These are phyloP conservation scores for Poecile montanus DNA, from an alignment of 2,797 vertebrate genomes.

Conservation along the genomic window DNA sequence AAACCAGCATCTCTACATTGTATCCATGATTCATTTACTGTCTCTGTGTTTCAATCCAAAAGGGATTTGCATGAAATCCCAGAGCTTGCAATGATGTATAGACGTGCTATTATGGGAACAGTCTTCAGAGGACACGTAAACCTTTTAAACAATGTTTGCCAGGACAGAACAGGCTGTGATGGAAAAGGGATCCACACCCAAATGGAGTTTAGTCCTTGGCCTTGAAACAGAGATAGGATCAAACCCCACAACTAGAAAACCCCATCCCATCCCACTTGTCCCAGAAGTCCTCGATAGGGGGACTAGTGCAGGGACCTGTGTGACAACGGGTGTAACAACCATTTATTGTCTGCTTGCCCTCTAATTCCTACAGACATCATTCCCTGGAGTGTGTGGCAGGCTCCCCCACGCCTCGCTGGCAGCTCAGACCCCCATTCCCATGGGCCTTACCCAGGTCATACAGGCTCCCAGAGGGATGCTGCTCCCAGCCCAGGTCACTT, in stretches of 20 bases:
- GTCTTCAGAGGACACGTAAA: background rate
- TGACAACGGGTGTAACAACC: background rate
- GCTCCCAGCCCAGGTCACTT: background rate
- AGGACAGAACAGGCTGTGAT: background rate
- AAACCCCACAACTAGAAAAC: background rate
- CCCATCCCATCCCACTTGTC: background rate
- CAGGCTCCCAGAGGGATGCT: background rate
- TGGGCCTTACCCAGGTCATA: background rate
- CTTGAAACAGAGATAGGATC: background rate
- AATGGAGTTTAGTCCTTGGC: background rate
- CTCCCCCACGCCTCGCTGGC: background rate
- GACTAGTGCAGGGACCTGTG: background rate
- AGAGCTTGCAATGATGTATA: background rate
- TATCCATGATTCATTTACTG: background rate
- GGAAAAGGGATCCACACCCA: background rate
- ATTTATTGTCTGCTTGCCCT: background rate
- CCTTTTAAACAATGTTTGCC: background rate
- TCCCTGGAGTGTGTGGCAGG: background rate
- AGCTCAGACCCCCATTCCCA: background rate
- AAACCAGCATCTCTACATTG: background rate
- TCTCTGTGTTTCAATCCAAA: background rate
- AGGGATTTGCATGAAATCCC: background rate
- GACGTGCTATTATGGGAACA: background rate
- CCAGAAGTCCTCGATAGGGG: rapidly evolving
- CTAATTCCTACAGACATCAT: background rate